Conservation (phyloP, 2,797 vertebrate genomes). For the Coluber constrictor region DNA sequence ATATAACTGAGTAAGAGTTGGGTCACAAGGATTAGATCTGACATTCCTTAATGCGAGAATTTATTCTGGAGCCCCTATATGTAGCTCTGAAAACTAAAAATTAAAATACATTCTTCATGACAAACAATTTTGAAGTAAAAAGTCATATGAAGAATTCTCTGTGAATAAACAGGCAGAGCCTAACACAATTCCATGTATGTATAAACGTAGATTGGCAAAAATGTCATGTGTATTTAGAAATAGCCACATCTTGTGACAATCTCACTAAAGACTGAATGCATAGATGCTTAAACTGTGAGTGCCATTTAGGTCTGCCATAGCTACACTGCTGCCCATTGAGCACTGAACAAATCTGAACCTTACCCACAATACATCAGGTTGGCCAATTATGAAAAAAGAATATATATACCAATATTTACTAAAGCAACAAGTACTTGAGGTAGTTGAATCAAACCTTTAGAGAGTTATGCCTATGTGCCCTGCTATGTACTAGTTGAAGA, state of each 20-base stretch:
- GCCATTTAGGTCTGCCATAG: neutral
- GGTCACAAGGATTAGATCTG: neutral
- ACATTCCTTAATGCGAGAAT: neutral
- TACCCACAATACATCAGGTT: neutral
- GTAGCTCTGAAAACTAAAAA: constrained; percentile 9
- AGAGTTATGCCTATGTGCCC: neutral
- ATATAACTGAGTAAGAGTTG: neutral
- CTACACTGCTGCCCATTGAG: neutral
- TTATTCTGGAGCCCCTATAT: constrained; percentile 2
- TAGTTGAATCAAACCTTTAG: neutral
- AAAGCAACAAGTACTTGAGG: neutral
- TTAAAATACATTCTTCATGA: neutral
- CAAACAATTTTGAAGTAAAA: constrained; percentile 4
- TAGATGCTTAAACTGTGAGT: neutral
- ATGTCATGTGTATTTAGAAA: neutral
- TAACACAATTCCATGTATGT: neutral
- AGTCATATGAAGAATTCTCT: neutral
- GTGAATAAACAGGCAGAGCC: neutral
- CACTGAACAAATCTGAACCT: neutral
- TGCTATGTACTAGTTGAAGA: too few relatives aligned
- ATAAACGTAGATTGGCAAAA: neutral
- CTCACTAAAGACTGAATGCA: neutral
- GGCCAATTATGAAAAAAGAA: neutral
- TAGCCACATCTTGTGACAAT: neutral
- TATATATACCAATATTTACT: neutral